Evolutionary conservation across 2,113 vertebrate genomes (phyloP).

Genomic region (Barbus barbus): DNA sequence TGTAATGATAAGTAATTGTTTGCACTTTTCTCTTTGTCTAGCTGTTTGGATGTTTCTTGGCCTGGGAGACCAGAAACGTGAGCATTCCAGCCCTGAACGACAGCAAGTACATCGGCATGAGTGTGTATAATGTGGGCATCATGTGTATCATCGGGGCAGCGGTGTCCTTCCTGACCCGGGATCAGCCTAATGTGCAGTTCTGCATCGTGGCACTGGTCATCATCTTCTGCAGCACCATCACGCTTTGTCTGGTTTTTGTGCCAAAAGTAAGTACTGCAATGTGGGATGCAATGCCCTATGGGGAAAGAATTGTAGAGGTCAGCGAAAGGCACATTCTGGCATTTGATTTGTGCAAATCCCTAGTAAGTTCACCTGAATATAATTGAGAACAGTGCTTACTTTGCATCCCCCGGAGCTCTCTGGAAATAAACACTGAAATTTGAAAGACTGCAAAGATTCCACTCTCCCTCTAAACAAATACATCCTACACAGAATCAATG

Average conservation of each 20-base stretch:
- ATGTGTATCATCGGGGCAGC: constrained; percentile 99
- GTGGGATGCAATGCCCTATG: not conserved
- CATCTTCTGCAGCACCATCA: constrained; percentile 99
- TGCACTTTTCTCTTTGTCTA: constrained; percentile 58
- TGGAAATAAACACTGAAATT: constrained; percentile 3
- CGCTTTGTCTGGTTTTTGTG: constrained; percentile 97
- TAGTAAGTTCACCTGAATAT: constrained; percentile 4
- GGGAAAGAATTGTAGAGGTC: constrained; percentile 42
- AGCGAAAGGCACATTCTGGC: constrained; percentile 29
- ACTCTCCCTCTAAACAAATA: not conserved
- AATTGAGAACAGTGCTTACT: constrained; percentile 37
- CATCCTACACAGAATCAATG: not conserved
- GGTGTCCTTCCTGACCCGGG: constrained; percentile 95
- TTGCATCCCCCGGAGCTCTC: constrained; percentile 5
- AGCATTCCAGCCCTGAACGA: constrained; percentile 98
- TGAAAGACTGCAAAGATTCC: constrained; percentile 8
- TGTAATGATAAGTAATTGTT: constrained; percentile 7
- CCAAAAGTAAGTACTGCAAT: constrained; percentile 83
- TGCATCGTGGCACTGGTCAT: constrained; percentile 99
- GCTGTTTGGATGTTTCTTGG: constrained; percentile 97
- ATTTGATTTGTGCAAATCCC: constrained; percentile 29
- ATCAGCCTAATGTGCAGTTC: constrained; percentile 99
- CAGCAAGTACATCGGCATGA: constrained; percentile 99
- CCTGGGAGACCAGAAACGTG: constrained; percentile 97
- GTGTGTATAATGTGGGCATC: constrained; percentile 98